A percentile compares a stretch with the other conserved stretches of the same genome.
Conservation (phyloP, 2,113 vertebrate species). For the Talpa occidentalis region DNA sequence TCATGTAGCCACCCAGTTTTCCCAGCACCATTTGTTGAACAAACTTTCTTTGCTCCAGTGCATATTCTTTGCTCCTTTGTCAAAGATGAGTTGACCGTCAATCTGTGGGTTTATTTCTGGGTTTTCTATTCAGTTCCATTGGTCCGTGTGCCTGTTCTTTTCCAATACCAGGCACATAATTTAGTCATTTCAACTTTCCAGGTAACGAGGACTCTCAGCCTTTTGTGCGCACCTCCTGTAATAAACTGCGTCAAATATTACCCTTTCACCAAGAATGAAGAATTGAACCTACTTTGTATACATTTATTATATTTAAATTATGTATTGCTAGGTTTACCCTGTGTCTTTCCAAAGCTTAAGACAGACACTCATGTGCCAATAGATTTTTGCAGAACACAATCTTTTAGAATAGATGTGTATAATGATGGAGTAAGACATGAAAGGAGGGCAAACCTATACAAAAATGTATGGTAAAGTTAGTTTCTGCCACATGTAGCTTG, state of each 20-base stretch:
- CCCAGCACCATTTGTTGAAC: too few relatives aligned
- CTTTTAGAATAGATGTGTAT: too few relatives aligned
- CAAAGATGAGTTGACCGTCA: too few relatives aligned
- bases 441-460: background rate
- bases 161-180: background rate
- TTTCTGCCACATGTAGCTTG: background rate
- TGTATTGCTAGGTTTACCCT: background rate
- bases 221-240: background rate
- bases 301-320: background rate
- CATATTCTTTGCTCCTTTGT: too few relatives aligned
- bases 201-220: background rate
- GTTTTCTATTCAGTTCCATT: too few relatives aligned
- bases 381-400: too few relatives aligned
- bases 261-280: background rate
- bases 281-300: too few relatives aligned
- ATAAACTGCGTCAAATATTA: background rate
- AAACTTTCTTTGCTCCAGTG: too few relatives aligned
- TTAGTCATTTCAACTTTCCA: background rate
- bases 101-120: too few relatives aligned
- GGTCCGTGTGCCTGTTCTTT: too few relatives aligned
- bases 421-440: background rate
- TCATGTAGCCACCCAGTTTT: too few relatives aligned
- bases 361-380: too few relatives aligned
- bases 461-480: background rate
- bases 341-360: background rate